A percentile compares a stretch with the other conserved stretches of the same genome.
Evolutionary conservation across 23 tunicate genomes (phyloP).

Genomic region (Clavelina lepadiformis): DNA sequence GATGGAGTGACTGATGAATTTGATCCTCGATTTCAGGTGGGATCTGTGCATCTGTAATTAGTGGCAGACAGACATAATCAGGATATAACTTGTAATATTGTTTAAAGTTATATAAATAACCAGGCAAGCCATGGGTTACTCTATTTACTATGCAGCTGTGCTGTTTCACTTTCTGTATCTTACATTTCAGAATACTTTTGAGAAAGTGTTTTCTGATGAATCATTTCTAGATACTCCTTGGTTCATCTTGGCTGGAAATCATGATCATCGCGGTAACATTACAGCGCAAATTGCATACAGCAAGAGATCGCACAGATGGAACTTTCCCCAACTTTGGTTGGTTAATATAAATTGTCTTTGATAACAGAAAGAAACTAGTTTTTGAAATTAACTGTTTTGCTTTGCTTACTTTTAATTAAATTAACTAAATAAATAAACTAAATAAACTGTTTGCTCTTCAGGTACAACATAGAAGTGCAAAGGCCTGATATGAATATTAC

Average conservation of each 20-base stretch:
- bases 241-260: conserved; percentile 87
- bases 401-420: no score
- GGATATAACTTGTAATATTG: no score
- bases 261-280: conserved; percentile 90
- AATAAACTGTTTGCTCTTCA: conserved; percentile 5
- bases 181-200: conserved; percentile 58
- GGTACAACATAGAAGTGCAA: conserved; percentile 49
- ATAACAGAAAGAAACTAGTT: conserved; percentile 1
- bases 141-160: no score
- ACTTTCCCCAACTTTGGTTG: conserved; percentile 69
- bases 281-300: conserved; percentile 71
- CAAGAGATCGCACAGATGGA: conserved; percentile 74
- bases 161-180: no score
- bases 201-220: conserved; percentile 60
- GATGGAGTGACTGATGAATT: conserved; percentile 71
- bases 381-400: background rate
- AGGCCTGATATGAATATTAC: conserved; percentile 52
- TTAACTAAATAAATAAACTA: background rate
- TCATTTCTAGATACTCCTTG: conserved; percentile 44
- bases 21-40: conserved; percentile 74
- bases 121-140: no score
- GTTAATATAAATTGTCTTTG: background rate
- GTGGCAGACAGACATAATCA: no score
- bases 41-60: background rate
- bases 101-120: no score